Conservation (phyloP, 2,888 invertebrate genomes). For the Apodemia hepburni region DNA sequence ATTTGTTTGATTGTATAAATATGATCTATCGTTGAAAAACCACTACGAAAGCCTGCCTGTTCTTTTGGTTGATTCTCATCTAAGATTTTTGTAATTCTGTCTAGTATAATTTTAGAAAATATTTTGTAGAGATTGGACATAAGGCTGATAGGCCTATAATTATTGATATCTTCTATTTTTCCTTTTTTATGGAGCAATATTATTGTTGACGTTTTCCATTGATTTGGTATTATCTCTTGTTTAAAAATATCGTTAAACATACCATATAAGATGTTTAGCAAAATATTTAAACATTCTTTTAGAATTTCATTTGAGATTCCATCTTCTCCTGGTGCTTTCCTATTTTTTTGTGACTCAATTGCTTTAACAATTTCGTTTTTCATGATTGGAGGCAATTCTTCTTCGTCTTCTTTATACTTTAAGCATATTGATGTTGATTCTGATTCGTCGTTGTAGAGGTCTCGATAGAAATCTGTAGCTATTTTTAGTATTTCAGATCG, state of each 20-base stretch:
- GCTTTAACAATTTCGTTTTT: slow-evolving; percentile 19
- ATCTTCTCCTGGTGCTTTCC: slow-evolving; percentile 20
- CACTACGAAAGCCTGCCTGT: neutral
- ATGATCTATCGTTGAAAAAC: slow-evolving; percentile 25
- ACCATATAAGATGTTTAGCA: slow-evolving; percentile 16
- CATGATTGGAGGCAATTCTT: slow-evolving; percentile 17
- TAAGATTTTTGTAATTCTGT: slow-evolving; percentile 16
- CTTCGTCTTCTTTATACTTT: slow-evolving; percentile 1
- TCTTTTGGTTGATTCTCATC: neutral
- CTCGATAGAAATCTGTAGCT: slow-evolving; percentile 22
- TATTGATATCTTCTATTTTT: neutral
- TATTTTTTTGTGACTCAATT: slow-evolving; percentile 18
- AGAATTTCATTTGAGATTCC: slow-evolving; percentile 27
- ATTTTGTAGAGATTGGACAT: neutral
- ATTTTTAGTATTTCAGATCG: slow-evolving; percentile 17
- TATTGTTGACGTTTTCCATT: slow-evolving; percentile 32
- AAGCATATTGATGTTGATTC: neutral
- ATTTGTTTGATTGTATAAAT: slow-evolving; percentile 26
- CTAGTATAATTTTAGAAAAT: slow-evolving; percentile 26
- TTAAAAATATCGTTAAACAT: slow-evolving; percentile 31
- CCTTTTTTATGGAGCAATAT: slow-evolving; percentile 34
- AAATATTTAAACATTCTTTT: slow-evolving; percentile 19
- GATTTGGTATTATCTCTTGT: slow-evolving; percentile 28
- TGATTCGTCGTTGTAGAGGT: slow-evolving; percentile 20
- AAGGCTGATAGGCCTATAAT: neutral